A percentile compares a stretch with the other conserved stretches of the same genome.
These are phyloP conservation scores for Neotoxoptera formosana DNA, from an alignment of 1,140 invertebrate genomes.

Conservation along the genomic window DNA sequence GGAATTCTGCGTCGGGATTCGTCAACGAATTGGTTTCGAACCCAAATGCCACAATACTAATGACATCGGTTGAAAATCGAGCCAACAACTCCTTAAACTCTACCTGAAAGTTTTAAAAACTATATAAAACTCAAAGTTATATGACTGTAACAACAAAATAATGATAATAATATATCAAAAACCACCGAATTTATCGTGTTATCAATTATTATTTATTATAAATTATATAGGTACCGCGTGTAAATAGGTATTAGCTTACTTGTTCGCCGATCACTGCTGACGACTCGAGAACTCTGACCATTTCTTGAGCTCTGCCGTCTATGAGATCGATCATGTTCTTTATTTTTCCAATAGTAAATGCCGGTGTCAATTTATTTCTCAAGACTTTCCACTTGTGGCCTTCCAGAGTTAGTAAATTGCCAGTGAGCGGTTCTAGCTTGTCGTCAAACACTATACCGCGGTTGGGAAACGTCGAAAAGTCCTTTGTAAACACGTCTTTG, in stretches of 20 bases:
- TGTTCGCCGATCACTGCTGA: conserved; percentile 55
- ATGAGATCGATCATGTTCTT: conserved; percentile 66
- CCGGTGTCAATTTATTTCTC: conserved; percentile 64
- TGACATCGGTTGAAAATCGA: conserved; percentile 61
- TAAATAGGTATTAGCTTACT: conserved; percentile 58
- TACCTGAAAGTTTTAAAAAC: not conserved
- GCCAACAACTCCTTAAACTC: conserved; percentile 48
- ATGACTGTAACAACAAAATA: not conserved
- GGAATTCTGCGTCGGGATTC: conserved; percentile 68
- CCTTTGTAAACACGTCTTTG: conserved; percentile 66
- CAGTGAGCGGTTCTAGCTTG: conserved; percentile 67
- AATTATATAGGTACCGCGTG: not conserved
- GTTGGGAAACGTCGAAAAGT: conserved; percentile 65
- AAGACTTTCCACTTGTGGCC: conserved; percentile 61
- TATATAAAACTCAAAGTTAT: not conserved
- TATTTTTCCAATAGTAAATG: conserved; percentile 67
- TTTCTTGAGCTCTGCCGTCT: conserved; percentile 60
- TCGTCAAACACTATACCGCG: conserved; percentile 64
- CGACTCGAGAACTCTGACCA: conserved; percentile 60
- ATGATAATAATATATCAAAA: not conserved
- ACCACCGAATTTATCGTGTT: not conserved
- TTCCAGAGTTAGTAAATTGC: conserved; percentile 66
- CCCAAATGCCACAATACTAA: conserved; percentile 61
- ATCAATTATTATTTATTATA: not conserved
- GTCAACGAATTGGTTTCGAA: conserved; percentile 63